Conservation (phyloP, 2,113 vertebrate species). For the Columba janthina region DNA sequence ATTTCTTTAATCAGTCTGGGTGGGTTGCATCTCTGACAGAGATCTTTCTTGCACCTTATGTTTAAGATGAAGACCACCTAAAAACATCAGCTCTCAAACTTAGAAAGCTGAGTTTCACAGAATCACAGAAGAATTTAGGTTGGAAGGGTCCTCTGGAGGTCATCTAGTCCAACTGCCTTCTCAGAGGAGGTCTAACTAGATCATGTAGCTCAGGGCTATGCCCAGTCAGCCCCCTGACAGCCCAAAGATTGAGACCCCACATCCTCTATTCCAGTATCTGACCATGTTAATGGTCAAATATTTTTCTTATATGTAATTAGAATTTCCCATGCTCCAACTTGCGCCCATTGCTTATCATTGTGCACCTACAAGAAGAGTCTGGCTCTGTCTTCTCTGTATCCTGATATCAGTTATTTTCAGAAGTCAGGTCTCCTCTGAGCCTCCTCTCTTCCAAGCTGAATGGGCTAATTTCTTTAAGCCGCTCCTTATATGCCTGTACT, state of each 20-base stretch:
- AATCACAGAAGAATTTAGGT: neutral
- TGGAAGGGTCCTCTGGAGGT: neutral
- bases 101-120: neutral
- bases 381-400: neutral
- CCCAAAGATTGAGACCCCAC: neutral
- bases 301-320: neutral
- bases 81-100: neutral
- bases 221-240: neutral
- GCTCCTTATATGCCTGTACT: neutral
- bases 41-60: neutral
- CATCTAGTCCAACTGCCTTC: neutral
- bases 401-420: neutral
- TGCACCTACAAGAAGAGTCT: neutral
- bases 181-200: neutral
- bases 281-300: neutral
- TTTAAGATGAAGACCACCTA: neutral
- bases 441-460: neutral
- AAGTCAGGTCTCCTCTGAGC: neutral
- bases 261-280: neutral
- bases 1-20: neutral
- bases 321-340: neutral
- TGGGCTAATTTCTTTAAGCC: neutral
- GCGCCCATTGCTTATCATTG: neutral
- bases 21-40: neutral
- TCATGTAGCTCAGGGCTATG: neutral